phyloP scores from a whole-genome alignment of 2,113 vertebrate species.

The Sialia sialis region DNA sequence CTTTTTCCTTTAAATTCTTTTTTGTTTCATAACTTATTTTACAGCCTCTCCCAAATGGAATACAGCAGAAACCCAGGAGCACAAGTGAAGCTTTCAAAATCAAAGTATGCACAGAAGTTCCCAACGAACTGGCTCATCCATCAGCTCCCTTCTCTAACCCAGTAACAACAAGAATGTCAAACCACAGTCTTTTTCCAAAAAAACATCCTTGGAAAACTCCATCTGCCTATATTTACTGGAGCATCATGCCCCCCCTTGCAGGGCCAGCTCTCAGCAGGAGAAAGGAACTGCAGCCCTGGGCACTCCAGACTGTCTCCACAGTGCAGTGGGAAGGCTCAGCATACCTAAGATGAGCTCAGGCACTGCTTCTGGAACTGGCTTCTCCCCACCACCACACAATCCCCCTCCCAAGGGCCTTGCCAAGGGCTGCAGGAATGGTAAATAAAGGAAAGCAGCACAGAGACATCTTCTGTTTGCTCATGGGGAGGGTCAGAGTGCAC shows the following conservation, averaged over 20 bases:
- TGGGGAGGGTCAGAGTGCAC: not conserved
- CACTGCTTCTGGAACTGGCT: not conserved
- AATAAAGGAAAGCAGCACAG: not conserved
- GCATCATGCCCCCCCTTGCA: not conserved
- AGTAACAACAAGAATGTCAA: not conserved
- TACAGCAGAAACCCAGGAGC: not conserved
- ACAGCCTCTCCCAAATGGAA: not conserved
- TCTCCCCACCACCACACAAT: not conserved
- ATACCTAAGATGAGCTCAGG: accelerated
- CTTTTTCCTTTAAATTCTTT: not conserved
- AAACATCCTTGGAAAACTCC: not conserved
- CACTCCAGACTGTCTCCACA: not conserved
- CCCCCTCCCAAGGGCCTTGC: accelerated
- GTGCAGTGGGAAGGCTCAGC: not conserved
- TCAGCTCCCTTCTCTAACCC: not conserved
- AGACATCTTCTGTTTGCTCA: not conserved
- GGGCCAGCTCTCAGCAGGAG: not conserved
- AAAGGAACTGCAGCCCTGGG: not conserved
- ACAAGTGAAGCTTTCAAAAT: not conserved
- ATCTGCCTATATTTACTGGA: not conserved
- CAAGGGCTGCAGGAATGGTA: not conserved
- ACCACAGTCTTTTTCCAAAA: not conserved
- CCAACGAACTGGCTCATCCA: not conserved
- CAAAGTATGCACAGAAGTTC: not conserved
- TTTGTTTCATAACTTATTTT: not conserved